phyloP scores from a whole-genome alignment of 2,113 vertebrate species.

The Emydura subglobosa region DNA sequence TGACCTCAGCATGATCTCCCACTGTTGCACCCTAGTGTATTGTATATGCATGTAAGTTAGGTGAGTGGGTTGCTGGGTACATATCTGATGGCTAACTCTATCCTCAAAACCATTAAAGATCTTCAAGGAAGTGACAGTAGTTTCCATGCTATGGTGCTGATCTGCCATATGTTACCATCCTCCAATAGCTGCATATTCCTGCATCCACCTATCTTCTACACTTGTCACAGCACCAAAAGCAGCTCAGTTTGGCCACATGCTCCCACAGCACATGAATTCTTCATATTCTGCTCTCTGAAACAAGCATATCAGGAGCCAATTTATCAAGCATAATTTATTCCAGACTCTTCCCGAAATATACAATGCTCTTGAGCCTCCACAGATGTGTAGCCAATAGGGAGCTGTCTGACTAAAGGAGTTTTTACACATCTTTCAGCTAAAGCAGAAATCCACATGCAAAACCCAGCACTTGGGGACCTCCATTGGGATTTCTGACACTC shows the following conservation, averaged over 20 bases:
- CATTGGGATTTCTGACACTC: conserved; percentile 50
- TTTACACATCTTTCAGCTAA: conserved; percentile 71
- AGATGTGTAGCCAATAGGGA: conserved; percentile 67
- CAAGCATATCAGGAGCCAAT: conserved; percentile 54
- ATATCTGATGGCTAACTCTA: background rate
- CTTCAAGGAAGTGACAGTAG: background rate
- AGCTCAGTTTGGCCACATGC: conserved; percentile 22
- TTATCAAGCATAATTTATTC: conserved; percentile 74
- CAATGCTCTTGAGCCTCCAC: conserved; percentile 61
- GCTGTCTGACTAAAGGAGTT: conserved; percentile 48
- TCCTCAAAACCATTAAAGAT: background rate
- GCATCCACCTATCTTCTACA: conserved; percentile 22
- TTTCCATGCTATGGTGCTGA: background rate
- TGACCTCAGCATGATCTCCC: background rate
- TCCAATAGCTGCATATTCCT: background rate
- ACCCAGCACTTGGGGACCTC: conserved; percentile 17
- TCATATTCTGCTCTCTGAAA: conserved; percentile 47
- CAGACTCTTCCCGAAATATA: conserved; percentile 73
- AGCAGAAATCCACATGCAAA: conserved; percentile 62
- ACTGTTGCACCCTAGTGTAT: background rate
- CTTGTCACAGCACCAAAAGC: conserved; percentile 33
- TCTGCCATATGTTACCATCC: conserved; percentile 17
- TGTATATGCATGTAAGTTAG: background rate
- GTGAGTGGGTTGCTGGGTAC: background rate
- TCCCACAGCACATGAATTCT: background rate